A percentile compares a stretch with the other conserved stretches of the same genome.
Evolutionary conservation across 2,797 vertebrate genomes (phyloP).

Genomic region (Galaxias olidus): DNA sequence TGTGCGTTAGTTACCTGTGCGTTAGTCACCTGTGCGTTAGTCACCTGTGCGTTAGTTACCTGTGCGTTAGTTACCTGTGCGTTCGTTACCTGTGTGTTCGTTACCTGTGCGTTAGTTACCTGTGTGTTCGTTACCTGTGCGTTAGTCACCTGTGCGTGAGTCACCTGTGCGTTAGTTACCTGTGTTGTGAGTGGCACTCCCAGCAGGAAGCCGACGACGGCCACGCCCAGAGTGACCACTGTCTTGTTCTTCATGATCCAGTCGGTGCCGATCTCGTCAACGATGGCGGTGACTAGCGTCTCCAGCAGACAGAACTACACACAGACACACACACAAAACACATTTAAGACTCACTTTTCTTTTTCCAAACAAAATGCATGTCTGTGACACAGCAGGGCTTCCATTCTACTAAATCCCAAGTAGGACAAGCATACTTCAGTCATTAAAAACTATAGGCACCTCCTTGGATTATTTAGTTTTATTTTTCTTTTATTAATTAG

Average conservation of each 20-base stretch:
- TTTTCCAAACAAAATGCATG: neutral
- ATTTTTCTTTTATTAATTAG: too few relatives aligned
- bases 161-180: too few relatives aligned
- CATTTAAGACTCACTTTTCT: neutral
- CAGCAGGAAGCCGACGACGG: constrained; percentile 87
- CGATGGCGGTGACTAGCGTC: constrained; percentile 93
- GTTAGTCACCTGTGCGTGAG: neutral
- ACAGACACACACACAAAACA: neutral
- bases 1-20: neutral
- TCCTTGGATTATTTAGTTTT: too few relatives aligned
- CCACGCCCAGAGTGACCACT: constrained; percentile 86
- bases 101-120: constrained; percentile 73
- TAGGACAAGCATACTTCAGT: too few relatives aligned
- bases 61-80: constrained; percentile 71
- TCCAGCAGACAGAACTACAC: constrained; percentile 94
- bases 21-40: neutral
- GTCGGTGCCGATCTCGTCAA: constrained; percentile 95
- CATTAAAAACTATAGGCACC: too few relatives aligned
- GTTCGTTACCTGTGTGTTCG: neutral
- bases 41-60: neutral
- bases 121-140: neutral
- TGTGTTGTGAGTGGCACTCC: constrained; percentile 88
- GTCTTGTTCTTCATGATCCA: constrained; percentile 96
- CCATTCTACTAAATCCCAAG: too few relatives aligned
- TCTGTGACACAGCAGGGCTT: neutral